Conservation (phyloP, 1,140 invertebrate genomes). For the Trialeurodes vaporariorum region DNA sequence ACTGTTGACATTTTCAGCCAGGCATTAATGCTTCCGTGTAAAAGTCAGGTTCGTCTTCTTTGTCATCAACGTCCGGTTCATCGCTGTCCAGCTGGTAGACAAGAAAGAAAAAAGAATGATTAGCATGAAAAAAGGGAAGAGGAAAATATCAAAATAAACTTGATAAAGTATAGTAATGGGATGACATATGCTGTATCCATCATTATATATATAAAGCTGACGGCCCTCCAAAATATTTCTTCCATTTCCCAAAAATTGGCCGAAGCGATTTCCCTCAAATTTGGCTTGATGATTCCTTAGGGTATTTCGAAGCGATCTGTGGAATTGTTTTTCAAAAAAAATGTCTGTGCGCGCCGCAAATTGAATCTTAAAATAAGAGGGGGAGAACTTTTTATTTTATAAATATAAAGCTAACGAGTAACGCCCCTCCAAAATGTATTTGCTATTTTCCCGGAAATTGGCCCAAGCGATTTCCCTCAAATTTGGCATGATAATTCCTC, state of each 20-base stretch:
- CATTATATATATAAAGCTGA: too few species aligned
- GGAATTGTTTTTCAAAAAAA: not conserved
- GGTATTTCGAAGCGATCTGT: too few species aligned
- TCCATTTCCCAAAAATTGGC: too few species aligned
- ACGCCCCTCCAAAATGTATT: too few species aligned
- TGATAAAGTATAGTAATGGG: conserved; percentile 14
- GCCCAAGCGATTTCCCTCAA: too few species aligned
- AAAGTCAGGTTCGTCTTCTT: conserved; percentile 81
- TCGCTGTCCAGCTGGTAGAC: conserved; percentile 70
- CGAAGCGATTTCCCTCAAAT: too few species aligned
- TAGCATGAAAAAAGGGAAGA: conserved; percentile 9
- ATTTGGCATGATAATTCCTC: too few species aligned
- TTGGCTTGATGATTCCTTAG: too few species aligned
- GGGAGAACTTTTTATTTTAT: conserved; percentile 1
- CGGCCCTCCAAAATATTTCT: too few species aligned
- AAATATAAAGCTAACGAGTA: not conserved
- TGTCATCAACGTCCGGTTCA: conserved; percentile 46
- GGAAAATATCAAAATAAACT: conserved; percentile 6
- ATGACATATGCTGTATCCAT: conserved; percentile 8
- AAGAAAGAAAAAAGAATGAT: conserved; percentile 30
- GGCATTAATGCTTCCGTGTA: conserved; percentile 74
- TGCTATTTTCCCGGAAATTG: too few species aligned
- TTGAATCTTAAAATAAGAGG: too few species aligned
- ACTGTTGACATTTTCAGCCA: conserved; percentile 17
- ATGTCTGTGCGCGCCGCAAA: too few species aligned